Evolutionary conservation across 37 sponge, comb jelly and placozoan genomes (phyloP).

Genomic region (Tethya wilhelma): DNA sequence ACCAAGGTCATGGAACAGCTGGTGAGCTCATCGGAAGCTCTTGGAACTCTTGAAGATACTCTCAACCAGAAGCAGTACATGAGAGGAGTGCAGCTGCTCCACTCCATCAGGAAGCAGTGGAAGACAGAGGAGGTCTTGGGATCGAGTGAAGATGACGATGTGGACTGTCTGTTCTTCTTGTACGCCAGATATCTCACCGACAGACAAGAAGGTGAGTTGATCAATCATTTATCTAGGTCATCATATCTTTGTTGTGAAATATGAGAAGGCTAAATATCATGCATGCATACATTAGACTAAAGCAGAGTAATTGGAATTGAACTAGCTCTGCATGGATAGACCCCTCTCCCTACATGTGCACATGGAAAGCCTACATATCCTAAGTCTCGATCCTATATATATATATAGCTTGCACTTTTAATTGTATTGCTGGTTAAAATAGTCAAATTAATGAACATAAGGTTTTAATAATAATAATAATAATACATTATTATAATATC

Average conservation of each 20-base stretch:
- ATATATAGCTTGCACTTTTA: background rate
- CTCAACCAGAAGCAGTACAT: slow-evolving; percentile 41
- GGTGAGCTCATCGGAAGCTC: slow-evolving; percentile 21
- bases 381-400: too few relatives aligned
- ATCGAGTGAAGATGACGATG: slow-evolving; percentile 56
- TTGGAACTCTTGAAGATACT: slow-evolving; percentile 32
- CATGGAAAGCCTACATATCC: too few relatives aligned
- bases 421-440: background rate
- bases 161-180: slow-evolving; percentile 69
- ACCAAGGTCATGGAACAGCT: slow-evolving; percentile 4
- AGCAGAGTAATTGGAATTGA: too few relatives aligned
- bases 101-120: slow-evolving; percentile 54
- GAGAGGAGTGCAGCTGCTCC: slow-evolving; percentile 57
- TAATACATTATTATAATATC: too few relatives aligned
- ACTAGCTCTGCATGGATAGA: too few relatives aligned
- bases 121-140: slow-evolving; percentile 62
- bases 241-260: too few relatives aligned
- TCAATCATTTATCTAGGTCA: too few relatives aligned
- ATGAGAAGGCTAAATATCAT: too few relatives aligned
- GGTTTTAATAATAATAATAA: too few relatives aligned
- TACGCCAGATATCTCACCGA: slow-evolving; percentile 58
- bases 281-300: too few relatives aligned
- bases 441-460: too few relatives aligned
- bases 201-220: slow-evolving; percentile 43
- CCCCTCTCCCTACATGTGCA: too few relatives aligned